Base-by-base conservation (phyloP, 2,797 vertebrate genomes). In the Aselliscus stoliczkanus region DNA sequence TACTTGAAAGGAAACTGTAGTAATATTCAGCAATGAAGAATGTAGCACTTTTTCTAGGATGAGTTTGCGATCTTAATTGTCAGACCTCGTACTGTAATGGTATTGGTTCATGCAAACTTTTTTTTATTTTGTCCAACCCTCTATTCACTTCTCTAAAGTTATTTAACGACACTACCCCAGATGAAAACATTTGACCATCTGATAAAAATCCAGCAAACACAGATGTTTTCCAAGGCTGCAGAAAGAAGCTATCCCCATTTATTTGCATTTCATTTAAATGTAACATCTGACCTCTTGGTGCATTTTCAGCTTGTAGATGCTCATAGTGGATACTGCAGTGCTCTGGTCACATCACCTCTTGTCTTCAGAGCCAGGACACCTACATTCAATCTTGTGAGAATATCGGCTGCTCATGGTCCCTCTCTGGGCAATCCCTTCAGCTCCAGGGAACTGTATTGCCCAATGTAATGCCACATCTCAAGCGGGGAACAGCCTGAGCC, bases 131-230 rank as follows among this genome's bases (percentile, higher is more conserved):
- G 50, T 75, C 69, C 50, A 79, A 23, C 17, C 34, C 14, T 88
- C 20, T 47, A 52, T 29, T 94, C 72, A 60, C 58, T 94, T 93
- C 37, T 54, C 62, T 44, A 29, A 92, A 80, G 50, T 54, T 72
- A 70, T 70, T 91, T 31, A 89, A 37, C 58, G 58, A 73, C 37
- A 76, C 44, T n/a, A 54, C 17, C 18, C 15, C 60, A 50, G 4
- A 2, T 56, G 39, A 79, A 96, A 91, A 82, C 47, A 34, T 2
- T 2, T 84, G 87, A n/a, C 79, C 90, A 94, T 72, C 31, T 29
- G 77, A 83, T 69, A 96, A 93, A 50, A 91, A 95, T 58, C 39
- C 67, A 85, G 65, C 8, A 93, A 87, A 88, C 31, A 58, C 72
- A 65, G 25, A 58, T 13, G 0, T 54, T 58, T 93, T 85, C 56